Percentiles rank a stretch among this genome's conserved stretches.
These are phyloP conservation scores for Tenodera sinensis DNA, from an alignment of 2,888 invertebrate species.

Conservation along the genomic window DNA sequence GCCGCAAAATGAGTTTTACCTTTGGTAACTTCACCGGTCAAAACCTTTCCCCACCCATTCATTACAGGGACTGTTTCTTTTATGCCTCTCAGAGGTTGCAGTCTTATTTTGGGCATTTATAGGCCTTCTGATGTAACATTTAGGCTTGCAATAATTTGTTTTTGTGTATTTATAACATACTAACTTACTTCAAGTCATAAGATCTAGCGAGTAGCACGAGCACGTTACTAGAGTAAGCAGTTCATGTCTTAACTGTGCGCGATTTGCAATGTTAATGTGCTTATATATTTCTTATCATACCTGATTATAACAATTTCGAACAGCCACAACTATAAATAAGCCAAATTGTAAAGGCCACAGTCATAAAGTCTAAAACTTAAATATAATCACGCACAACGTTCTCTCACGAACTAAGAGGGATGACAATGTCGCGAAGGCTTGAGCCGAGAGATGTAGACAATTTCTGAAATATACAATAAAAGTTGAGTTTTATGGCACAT, in stretches of 20 bases:
- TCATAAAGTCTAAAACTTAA: neutral
- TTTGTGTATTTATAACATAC: neutral
- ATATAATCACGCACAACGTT: neutral
- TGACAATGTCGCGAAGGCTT: neutral
- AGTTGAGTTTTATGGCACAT: neutral
- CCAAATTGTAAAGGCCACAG: neutral
- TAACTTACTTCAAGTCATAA: neutral
- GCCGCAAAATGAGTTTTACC: neutral
- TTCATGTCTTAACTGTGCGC: neutral
- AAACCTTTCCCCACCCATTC: neutral
- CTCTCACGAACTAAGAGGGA: neutral
- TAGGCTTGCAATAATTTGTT: neutral
- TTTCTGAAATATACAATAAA: neutral
- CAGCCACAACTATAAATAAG: neutral
- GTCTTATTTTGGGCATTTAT: neutral
- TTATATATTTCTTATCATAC: neutral
- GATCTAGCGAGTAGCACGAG: neutral
- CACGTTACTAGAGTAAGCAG: neutral
- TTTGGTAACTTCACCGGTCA: neutral
- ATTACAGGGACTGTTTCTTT: neutral
- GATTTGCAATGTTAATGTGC: neutral
- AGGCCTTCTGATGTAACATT: neutral
- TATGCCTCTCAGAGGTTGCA: neutral
- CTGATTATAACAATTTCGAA: neutral
- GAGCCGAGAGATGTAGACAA: neutral